These are phyloP conservation scores for Hozukius guyotensis DNA, from an alignment of 2,797 vertebrate genomes.

Conservation along the genomic window DNA sequence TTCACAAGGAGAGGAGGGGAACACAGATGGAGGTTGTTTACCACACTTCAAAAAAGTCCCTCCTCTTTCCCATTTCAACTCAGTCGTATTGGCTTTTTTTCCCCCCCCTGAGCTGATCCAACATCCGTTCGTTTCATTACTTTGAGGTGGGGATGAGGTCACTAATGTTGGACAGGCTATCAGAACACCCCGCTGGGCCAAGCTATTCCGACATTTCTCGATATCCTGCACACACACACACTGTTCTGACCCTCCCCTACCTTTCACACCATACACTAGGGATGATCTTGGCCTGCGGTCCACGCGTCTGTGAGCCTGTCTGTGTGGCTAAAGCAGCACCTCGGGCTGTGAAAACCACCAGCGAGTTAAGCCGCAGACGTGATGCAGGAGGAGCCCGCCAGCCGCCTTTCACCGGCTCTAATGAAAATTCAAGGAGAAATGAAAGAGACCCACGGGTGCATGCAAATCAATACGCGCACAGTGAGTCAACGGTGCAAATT, in stretches of 20 bases:
- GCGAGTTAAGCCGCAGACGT: background rate
- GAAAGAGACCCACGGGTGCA: constrained; percentile 42
- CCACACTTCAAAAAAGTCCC: constrained; percentile 33
- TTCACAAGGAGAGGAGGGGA: constrained; percentile 4
- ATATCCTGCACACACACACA: constrained; percentile 4
- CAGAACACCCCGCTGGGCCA: constrained; percentile 36
- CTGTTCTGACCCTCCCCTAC: background rate
- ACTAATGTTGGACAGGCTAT: constrained; percentile 49
- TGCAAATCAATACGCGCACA: constrained; percentile 59
- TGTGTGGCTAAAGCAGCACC: constrained; percentile 22
- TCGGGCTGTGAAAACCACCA: constrained; percentile 21
- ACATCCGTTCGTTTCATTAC: constrained; percentile 52
- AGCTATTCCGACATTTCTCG: constrained; percentile 36
- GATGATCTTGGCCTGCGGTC: constrained; percentile 25
- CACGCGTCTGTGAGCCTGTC: constrained; percentile 17
- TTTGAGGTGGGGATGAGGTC: constrained; percentile 58
- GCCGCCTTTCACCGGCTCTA: constrained; percentile 24
- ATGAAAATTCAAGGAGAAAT: constrained; percentile 56
- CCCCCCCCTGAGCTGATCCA: constrained; percentile 19
- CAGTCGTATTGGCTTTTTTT: background rate
- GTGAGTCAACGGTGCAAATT: constrained; percentile 48
- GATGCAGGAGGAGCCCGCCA: constrained; percentile 10
- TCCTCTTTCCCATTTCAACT: constrained; percentile 28
- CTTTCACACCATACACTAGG: constrained; percentile 9
- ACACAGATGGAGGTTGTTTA: constrained; percentile 46